Percentiles rank a stretch among this genome's conserved stretches.
These are phyloP conservation scores for Sciurus carolinensis DNA, from an alignment of 2,797 vertebrate species.

Conservation along the genomic window DNA sequence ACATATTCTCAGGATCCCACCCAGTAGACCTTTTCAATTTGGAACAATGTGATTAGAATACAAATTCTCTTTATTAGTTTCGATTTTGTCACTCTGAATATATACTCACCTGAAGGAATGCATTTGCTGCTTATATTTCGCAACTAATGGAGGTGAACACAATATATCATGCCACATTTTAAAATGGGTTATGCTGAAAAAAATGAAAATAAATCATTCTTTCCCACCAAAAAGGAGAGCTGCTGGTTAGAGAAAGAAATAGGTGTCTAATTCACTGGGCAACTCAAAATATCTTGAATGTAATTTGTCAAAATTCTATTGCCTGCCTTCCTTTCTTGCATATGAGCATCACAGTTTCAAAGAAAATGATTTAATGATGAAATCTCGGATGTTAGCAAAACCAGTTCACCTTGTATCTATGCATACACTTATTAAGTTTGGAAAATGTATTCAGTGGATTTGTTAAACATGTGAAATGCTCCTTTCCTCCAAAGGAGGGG, in stretches of 20 bases:
- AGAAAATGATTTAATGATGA: constrained; percentile 47
- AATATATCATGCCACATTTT: neutral
- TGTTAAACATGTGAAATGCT: constrained; percentile 50
- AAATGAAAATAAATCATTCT: constrained; percentile 67
- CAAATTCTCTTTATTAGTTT: constrained; percentile 28
- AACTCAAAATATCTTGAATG: constrained; percentile 42
- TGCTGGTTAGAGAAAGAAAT: constrained; percentile 34
- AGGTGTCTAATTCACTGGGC: neutral
- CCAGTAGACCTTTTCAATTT: neutral
- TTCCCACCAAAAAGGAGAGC: neutral
- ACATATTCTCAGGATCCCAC: constrained; percentile 31
- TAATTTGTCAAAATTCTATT: constrained; percentile 59
- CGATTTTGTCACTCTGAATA: constrained; percentile 56
- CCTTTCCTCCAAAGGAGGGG: constrained; percentile 6
- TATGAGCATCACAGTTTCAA: constrained; percentile 35
- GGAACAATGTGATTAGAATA: constrained; percentile 59
- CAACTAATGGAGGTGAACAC: constrained; percentile 45
- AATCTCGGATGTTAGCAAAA: neutral
- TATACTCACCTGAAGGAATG: constrained; percentile 53
- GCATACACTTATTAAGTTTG: neutral
- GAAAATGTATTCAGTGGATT: constrained; percentile 34
- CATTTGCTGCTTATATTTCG: constrained; percentile 28
- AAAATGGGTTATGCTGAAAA: constrained; percentile 16
- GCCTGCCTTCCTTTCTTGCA: constrained; percentile 40
- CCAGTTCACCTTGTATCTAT: neutral